Evolutionary conservation across 2,113 vertebrate species (phyloP).

Genomic region (Gobius niger): DNA sequence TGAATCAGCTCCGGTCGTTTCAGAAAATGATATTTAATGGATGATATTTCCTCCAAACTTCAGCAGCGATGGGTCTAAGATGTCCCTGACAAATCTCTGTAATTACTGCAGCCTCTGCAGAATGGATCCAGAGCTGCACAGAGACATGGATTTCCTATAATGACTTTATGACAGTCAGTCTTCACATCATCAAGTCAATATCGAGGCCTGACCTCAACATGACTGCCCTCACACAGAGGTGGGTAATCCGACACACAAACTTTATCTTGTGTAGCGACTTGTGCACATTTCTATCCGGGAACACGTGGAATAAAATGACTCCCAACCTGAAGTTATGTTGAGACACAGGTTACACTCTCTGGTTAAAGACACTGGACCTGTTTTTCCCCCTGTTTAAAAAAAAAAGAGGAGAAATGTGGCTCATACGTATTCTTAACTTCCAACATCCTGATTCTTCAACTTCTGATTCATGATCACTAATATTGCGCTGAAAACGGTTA

Average conservation of each 20-base stretch:
- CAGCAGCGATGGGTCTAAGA: neutral
- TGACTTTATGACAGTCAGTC: conserved; percentile 29
- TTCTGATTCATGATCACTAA: too few relatives aligned
- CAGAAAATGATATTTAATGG: neutral
- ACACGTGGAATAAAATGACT: too few relatives aligned
- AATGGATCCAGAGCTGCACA: conserved; percentile 5
- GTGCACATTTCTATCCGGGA: too few relatives aligned
- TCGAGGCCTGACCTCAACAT: conserved; percentile 22
- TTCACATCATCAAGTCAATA: conserved; percentile 21
- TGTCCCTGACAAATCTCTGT: conserved; percentile 32
- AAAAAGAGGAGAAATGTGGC: too few relatives aligned
- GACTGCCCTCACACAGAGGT: conserved; percentile 1
- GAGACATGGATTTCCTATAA: conserved; percentile 31
- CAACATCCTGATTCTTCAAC: too few relatives aligned
- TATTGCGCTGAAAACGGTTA: too few relatives aligned
- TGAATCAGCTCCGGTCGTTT: neutral
- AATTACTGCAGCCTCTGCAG: conserved; percentile 26
- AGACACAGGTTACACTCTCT: too few relatives aligned
- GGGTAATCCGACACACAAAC: neutral
- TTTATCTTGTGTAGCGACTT: neutral
- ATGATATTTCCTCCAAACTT: neutral
- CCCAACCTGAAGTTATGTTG: too few relatives aligned
- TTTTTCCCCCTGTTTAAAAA: too few relatives aligned
- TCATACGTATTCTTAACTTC: too few relatives aligned
- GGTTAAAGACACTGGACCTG: too few relatives aligned